Conservation (phyloP, 2,888 invertebrate genomes). For the Blastobasis lacticolella region DNA sequence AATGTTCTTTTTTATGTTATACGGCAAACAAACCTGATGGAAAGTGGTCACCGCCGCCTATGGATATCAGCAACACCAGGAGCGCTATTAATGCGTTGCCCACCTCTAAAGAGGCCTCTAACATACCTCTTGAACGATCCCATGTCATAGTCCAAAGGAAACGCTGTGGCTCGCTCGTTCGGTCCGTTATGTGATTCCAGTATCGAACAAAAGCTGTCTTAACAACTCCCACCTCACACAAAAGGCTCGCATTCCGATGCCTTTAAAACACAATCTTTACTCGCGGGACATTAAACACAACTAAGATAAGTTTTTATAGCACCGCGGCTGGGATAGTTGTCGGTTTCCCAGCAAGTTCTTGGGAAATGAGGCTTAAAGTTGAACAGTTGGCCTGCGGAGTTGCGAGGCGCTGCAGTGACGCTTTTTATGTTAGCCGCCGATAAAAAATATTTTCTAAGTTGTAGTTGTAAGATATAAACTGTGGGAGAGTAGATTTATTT, state of each 20-base stretch:
- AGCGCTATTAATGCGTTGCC: too few relatives aligned
- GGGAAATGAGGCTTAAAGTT: constrained; percentile 7
- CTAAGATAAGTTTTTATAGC: constrained; percentile 7
- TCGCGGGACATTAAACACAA: too few relatives aligned
- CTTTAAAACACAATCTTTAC: too few relatives aligned
- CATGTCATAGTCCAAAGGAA: too few relatives aligned
- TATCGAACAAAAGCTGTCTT: not conserved
- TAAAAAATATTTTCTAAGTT: too few relatives aligned
- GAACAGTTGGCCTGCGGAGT: constrained; percentile 1
- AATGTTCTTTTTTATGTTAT: not conserved
- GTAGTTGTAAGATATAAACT: too few relatives aligned
- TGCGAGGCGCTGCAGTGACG: not conserved
- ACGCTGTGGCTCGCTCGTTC: not conserved
- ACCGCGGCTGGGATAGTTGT: constrained; percentile 1
- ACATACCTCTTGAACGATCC: too few relatives aligned
- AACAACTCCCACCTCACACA: constrained; percentile 7
- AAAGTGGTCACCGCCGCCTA: not conserved
- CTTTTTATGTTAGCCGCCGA: too few relatives aligned
- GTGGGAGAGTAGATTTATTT: too few relatives aligned
- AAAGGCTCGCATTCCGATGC: constrained; percentile 8
- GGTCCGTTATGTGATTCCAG: not conserved
- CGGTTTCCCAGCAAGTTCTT: constrained; percentile 1
- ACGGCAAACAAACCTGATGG: too few relatives aligned
- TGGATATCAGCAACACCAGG: not conserved
- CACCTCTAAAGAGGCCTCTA: too few relatives aligned